Base-by-base conservation (phyloP, 2,113 vertebrate species). In the Prunella himalayana region DNA sequence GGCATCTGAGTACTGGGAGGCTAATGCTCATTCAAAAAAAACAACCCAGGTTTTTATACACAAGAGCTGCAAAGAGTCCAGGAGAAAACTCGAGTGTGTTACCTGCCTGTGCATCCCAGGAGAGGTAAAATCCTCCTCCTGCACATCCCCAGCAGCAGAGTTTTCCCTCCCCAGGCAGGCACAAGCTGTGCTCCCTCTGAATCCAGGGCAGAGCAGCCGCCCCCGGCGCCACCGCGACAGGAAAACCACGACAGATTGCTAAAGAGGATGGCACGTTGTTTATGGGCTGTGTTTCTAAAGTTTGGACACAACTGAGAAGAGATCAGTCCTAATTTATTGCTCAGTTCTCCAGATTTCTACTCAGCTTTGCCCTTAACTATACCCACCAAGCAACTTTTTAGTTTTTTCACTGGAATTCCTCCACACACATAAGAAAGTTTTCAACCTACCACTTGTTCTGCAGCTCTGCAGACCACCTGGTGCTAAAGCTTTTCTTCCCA, bases 381-480 rank as follows among this genome's bases (percentile, higher is more conserved):
- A 22, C 6, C 2, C 3, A 1, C 30, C 60, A 70, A 64, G 28
- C 1, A 4, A 27, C 15, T 37, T 33, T 76, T 78, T 19, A 19
- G 11, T 35, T 56, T 33, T 7, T 22, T 70, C 56, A 15, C 28
- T 47, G n/a, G 21, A 68, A 76, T 51, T 44, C 16, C 73, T 87
- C 22, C 70, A 59, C 11, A 16, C 12, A 39, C 25, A 42, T 8
- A 13, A 35, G 7, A 0, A 77, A 47, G 42, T 64, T 91, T 84
- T 33, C 45, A 84, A 84, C 41, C 51, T 41, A 42, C 11, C 39
- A 15, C 47, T 82, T 12, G 16, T 23, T 57, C 76, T 27, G 18
- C 6, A 7, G 45, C 18, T 37, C 56, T 85, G 65, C 73, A 69
- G 28, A 18, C 8, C 0, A 0, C 69, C 20, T 5, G 8, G 35